A percentile compares a stretch with the other conserved stretches of the same genome.
phyloP scores from a whole-genome alignment of 2,113 vertebrate species.

The Loxodonta africana region DNA sequence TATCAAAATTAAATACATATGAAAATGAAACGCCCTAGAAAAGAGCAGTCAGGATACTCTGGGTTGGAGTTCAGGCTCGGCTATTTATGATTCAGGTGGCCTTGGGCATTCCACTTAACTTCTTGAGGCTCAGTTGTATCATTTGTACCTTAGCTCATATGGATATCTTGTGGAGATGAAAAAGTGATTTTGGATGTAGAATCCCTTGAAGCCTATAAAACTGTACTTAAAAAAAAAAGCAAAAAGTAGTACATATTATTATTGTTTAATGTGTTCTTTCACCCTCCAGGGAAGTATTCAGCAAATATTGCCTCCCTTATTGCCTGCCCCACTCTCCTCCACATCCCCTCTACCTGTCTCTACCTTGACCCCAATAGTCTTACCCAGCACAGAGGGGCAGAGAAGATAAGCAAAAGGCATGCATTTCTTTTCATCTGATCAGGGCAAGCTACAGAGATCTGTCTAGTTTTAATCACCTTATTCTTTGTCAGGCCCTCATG shows the following conservation, averaged over 20 bases:
- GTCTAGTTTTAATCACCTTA: neutral
- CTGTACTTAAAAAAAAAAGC: neutral
- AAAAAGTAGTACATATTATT: neutral
- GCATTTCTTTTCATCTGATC: neutral
- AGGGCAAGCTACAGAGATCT: neutral
- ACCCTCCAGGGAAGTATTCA: neutral
- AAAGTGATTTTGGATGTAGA: slow-evolving; percentile 23
- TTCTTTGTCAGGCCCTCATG: neutral
- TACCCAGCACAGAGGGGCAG: neutral
- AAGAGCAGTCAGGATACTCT: neutral
- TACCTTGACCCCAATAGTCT: neutral
- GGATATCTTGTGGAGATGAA: neutral
- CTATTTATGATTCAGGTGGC: neutral
- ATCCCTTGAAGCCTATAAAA: neutral
- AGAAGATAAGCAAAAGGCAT: neutral
- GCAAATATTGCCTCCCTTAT: rapidly evolving
- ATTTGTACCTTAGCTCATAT: neutral
- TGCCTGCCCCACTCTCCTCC: neutral
- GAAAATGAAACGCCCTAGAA: neutral
- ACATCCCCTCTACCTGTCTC: neutral
- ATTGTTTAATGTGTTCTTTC: neutral
- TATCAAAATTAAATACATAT: neutral
- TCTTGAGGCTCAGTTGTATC: neutral
- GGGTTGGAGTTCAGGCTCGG: neutral
- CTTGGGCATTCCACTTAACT: neutral